phyloP scores from a whole-genome alignment of 1,140 invertebrate species.

The Chionoecetes opilio region DNA sequence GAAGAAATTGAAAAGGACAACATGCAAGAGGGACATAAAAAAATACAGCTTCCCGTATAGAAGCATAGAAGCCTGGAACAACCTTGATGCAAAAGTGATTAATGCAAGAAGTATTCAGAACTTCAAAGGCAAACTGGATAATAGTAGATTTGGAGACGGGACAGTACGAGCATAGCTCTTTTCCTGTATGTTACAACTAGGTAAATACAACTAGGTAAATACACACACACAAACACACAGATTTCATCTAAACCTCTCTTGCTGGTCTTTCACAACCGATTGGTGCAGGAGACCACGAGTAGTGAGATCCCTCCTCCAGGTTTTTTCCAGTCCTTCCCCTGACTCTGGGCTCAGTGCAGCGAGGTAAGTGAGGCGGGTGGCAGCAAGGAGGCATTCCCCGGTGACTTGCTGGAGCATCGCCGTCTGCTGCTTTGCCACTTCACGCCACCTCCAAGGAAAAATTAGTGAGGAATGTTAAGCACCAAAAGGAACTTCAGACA shows the following conservation, averaged over 20 bases:
- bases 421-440: slow-evolving; percentile 51
- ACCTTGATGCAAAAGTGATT: background rate
- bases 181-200: too few relatives aligned
- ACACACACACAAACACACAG: background rate
- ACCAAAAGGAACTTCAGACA: too few relatives aligned
- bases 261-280: background rate
- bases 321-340: background rate
- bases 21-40: too few relatives aligned
- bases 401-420: slow-evolving; percentile 37
- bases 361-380: slow-evolving; percentile 63
- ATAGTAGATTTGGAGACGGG: background rate
- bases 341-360: slow-evolving; percentile 31
- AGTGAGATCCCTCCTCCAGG: slow-evolving; percentile 62
- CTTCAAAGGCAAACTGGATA: background rate
- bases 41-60: too few relatives aligned
- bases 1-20: too few relatives aligned
- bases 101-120: background rate
- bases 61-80: too few relatives aligned
- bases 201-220: background rate
- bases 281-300: slow-evolving; percentile 42
- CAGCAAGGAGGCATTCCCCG: slow-evolving; percentile 68
- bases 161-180: too few relatives aligned
- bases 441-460: slow-evolving; percentile 58
- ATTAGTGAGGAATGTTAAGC: background rate
- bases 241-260: background rate